Evolutionary conservation across 2,888 invertebrate species (phyloP).

Genomic region (Nymphalis c-album): DNA sequence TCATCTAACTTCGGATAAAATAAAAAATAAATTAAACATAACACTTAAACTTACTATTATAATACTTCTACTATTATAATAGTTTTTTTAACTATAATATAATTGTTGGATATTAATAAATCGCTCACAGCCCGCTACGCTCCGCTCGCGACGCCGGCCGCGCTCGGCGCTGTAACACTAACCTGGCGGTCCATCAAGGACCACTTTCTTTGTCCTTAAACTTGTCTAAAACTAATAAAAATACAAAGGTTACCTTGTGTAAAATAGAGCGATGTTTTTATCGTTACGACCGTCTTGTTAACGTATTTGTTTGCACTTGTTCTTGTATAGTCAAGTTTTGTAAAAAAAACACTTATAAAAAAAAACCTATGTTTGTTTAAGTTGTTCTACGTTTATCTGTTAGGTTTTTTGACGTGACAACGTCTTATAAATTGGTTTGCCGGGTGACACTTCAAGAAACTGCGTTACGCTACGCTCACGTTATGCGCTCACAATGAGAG

Average conservation of each 20-base stretch:
- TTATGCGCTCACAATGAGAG: no score
- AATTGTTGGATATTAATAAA: background rate
- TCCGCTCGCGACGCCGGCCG: slow-evolving; percentile 36
- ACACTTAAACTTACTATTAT: no score
- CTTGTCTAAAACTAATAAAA: slow-evolving; percentile 26
- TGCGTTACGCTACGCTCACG: no score
- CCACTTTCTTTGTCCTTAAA: slow-evolving; percentile 34
- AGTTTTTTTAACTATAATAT: no score
- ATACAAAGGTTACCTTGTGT: slow-evolving; percentile 16
- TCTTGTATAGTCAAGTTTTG: background rate
- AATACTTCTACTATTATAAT: no score
- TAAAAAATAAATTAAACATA: no score
- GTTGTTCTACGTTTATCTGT: no score
- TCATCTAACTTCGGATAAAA: no score
- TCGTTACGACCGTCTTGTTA: background rate
- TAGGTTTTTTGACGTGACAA: no score
- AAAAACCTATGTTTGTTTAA: no score
- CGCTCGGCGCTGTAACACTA: slow-evolving; percentile 38
- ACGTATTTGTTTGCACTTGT: background rate
- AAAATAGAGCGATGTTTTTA: slow-evolving; percentile 6
- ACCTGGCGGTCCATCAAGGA: slow-evolving; percentile 39
- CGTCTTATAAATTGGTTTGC: no score
- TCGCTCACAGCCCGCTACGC: slow-evolving; percentile 28
- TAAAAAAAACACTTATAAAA: background rate
- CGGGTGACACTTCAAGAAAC: no score